These are phyloP conservation scores for Augiades crinisus DNA, from an alignment of 2,888 invertebrate genomes.

Conservation along the genomic window DNA sequence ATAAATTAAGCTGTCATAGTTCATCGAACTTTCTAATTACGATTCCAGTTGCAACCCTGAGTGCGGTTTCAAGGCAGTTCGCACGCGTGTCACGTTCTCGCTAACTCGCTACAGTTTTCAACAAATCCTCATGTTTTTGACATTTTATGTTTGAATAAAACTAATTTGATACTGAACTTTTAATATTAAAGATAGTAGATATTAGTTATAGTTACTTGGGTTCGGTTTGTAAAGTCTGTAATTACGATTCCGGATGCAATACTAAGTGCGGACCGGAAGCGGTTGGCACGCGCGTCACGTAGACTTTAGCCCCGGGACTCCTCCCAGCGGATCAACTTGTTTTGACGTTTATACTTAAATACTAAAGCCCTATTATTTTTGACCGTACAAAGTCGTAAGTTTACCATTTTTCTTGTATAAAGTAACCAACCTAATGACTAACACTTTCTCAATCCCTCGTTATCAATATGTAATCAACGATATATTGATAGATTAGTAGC, in stretches of 20 bases:
- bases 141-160: conserved; percentile 8
- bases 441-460: too few relatives aligned
- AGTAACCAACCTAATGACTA: too few relatives aligned
- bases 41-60: conserved; percentile 9
- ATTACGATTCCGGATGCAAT: conserved; percentile 67
- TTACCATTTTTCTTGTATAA: too few relatives aligned
- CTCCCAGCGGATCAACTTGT: conserved; percentile 60
- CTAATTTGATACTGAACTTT: too few relatives aligned
- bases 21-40: conserved; percentile 15
- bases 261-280: conserved; percentile 58
- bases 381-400: not conserved
- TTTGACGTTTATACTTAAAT: conserved; percentile 59
- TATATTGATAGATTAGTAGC: too few relatives aligned
- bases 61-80: not conserved
- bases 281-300: conserved; percentile 66
- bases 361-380: conserved; percentile 22
- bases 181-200: too few relatives aligned
- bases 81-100: conserved; percentile 10
- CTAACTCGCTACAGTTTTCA: conserved; percentile 9
- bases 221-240: conserved; percentile 40
- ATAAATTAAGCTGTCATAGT: not conserved
- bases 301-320: conserved; percentile 53
- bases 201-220: too few relatives aligned
- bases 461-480: too few relatives aligned
- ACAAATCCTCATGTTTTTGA: conserved; percentile 6